A percentile compares a stretch with the other conserved stretches of the same genome.
Evolutionary conservation across 1,140 invertebrate species (phyloP).

Genomic region (Listronotus bonariensis): DNA sequence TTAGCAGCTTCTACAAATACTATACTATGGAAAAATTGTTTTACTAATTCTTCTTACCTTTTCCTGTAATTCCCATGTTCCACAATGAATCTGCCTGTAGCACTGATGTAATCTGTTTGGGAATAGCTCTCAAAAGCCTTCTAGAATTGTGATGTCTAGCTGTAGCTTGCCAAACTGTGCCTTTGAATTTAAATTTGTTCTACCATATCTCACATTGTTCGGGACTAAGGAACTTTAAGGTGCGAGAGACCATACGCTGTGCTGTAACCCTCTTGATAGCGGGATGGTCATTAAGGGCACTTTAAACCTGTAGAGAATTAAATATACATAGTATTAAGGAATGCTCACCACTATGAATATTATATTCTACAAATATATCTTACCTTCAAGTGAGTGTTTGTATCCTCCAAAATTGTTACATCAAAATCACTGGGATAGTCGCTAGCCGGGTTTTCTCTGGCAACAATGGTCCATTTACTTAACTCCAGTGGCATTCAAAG

Average conservation of each 20-base stretch:
- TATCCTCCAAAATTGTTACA: slow-evolving; percentile 72
- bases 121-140: slow-evolving; percentile 74
- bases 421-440: slow-evolving; percentile 94
- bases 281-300: slow-evolving; percentile 75
- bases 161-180: slow-evolving; percentile 64
- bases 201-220: slow-evolving; percentile 46
- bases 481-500: slow-evolving; percentile 71
- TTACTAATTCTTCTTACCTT: slow-evolving; percentile 72
- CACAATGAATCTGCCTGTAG: slow-evolving; percentile 89
- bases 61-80: slow-evolving; percentile 67
- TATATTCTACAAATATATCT: too few relatives aligned
- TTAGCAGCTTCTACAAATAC: too few relatives aligned
- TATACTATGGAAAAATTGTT: too few relatives aligned
- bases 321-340: too few relatives aligned
- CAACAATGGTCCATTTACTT: slow-evolving; percentile 77
- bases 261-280: slow-evolving; percentile 77
- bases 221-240: slow-evolving; percentile 66
- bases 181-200: slow-evolving; percentile 55
- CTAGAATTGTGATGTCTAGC: slow-evolving; percentile 64
- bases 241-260: slow-evolving; percentile 79
- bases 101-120: slow-evolving; percentile 84
- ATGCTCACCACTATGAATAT: too few relatives aligned
- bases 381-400: slow-evolving; percentile 53
- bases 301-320: slow-evolving; percentile 56
- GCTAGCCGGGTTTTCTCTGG: slow-evolving; percentile 77